Base-by-base conservation (phyloP, 2,113 vertebrate genomes). In the Strix uralensis region DNA sequence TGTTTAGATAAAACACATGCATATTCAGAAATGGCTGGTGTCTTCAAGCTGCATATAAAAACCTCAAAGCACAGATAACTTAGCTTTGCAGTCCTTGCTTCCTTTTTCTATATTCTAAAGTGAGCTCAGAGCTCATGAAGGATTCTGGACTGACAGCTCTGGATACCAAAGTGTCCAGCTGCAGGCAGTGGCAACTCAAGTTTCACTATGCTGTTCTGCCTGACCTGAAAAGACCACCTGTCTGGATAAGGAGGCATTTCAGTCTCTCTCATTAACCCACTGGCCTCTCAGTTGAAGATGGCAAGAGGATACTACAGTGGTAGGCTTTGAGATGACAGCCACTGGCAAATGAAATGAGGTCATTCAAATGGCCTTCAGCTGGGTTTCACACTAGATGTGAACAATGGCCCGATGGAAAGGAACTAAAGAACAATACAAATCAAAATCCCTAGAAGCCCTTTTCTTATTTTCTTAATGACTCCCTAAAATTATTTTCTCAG, bases 1-100 rank as follows among this genome's bases (percentile, higher is more conserved):
- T 91, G 47, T 83, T 97, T 90, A 96, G 96, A 96, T 94, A 91
- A 95, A 96, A 96, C 58, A 82, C 63, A 86, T 46, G 66, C 85
- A 88, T 81, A 91, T 58, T 84, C 86, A 93, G 80, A 71, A 97
- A 82, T 40, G 63, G 22, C 65, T 72, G 30, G 8, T 81, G 63
- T 55, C 66, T 94, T 96, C 89, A 83, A 82, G 71, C 71, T 62
- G 80, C 59, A 54, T 49, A 17, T 32, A 72, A 96, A 92, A 94
- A 61, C 87, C 87, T 86, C 71, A 11, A 44, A 92, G 69, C 75
- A 81, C 32, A 58, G 65, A 69, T 81, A 65, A 79, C 27, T 58
- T 3, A 44, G 40, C 36, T 81, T 81, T 78, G 75, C 62, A 86
- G 58, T 14, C 75, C 52, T 84, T 65, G 47, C 62, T 97, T 89